These are phyloP conservation scores for Chaenodraco wilsoni DNA, from an alignment of 2,797 vertebrate genomes.

Conservation along the genomic window DNA sequence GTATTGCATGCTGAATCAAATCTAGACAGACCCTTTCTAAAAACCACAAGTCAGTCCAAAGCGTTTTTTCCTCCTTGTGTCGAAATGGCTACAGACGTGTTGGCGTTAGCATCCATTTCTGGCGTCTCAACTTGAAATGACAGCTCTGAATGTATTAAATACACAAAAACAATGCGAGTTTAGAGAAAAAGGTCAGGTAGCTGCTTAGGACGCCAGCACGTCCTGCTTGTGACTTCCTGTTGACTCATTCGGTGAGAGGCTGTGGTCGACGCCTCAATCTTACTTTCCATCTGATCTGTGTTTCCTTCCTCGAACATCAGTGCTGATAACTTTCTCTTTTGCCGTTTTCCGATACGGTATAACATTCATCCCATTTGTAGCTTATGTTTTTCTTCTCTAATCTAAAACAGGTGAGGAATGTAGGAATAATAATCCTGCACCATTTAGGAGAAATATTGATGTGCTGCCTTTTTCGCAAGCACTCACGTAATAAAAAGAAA, in stretches of 20 bases:
- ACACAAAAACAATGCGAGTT: not conserved
- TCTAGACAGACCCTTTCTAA: not conserved
- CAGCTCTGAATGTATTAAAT: not conserved
- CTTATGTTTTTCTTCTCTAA: conserved; percentile 12
- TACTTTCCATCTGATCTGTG: conserved; percentile 43
- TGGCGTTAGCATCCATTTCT: not conserved
- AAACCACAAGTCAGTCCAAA: not conserved
- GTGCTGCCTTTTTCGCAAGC: conserved; percentile 8
- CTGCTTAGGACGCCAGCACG: conserved; percentile 11
- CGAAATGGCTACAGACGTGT: conserved; percentile 9
- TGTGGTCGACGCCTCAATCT: conserved; percentile 61
- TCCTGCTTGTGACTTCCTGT: conserved; percentile 76
- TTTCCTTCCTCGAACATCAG: not conserved
- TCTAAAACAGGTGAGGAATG: conserved; percentile 22
- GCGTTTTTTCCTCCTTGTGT: not conserved
- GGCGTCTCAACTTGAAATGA: not conserved
- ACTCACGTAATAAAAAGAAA: conserved; percentile 26
- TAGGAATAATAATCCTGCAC: conserved; percentile 6
- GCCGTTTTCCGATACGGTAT: not conserved
- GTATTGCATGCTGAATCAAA: not conserved
- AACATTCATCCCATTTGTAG: not conserved
- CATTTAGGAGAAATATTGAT: conserved; percentile 21
- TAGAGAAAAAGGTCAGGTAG: not conserved
- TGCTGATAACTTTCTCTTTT: not conserved
- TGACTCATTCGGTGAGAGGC: conserved; percentile 64